phyloP scores from a whole-genome alignment of 64 coral and sea anemone species.

The Actinia equina region DNA sequence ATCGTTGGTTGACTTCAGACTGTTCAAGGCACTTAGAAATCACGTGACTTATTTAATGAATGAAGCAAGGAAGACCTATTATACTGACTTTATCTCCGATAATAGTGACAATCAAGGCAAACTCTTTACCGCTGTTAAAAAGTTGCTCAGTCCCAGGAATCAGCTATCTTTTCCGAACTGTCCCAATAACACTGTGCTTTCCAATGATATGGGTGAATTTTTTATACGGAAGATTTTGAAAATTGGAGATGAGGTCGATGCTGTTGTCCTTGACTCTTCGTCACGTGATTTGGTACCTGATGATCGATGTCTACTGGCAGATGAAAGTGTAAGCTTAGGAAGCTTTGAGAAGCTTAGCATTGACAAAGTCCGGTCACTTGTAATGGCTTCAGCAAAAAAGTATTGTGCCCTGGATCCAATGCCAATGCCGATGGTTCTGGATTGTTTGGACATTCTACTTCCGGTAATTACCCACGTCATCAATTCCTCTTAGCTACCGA shows the following conservation, averaged over 20 bases:
- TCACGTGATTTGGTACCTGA: not conserved
- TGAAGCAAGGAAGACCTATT: not conserved
- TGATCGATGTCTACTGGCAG: not conserved
- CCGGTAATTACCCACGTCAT: conserved; percentile 9
- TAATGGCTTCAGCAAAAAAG: not conserved
- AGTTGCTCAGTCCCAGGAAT: not conserved
- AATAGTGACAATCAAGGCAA: not conserved
- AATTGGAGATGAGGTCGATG: not conserved
- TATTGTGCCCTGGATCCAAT: conserved; percentile 22
- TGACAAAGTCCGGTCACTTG: not conserved
- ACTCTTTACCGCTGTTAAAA: not conserved
- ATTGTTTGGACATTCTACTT: not conserved
- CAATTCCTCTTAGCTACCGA: conserved; percentile 14
- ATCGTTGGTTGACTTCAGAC: conserved; percentile 1
- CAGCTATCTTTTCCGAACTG: not conserved
- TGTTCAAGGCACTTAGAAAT: conserved; percentile 4
- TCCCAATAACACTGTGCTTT: not conserved
- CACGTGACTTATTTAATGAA: not conserved
- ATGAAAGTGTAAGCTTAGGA: too few relatives aligned
- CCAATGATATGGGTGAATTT: not conserved
- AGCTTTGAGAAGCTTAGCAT: too few relatives aligned
- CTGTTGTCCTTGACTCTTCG: not conserved
- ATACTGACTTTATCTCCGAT: conserved; percentile 12
- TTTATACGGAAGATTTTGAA: not conserved
- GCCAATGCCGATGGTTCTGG: conserved; percentile 1